A percentile compares a stretch with the other conserved stretches of the same genome.
phyloP scores from a whole-genome alignment of 2,888 invertebrate genomes.

The Ceraclea dissimilis region DNA sequence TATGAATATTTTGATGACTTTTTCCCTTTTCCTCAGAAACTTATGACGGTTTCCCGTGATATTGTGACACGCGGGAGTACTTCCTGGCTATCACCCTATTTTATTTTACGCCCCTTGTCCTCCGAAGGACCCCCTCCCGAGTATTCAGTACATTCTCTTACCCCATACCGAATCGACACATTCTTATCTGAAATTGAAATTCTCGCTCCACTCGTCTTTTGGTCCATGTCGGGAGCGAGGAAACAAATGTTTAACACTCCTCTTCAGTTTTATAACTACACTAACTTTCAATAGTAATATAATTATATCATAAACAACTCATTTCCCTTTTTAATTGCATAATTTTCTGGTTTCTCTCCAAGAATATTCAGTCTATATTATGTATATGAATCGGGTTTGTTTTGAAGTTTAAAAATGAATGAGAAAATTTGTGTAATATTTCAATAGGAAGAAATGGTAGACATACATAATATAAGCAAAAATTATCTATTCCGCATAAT shows the following conservation, averaged over 20 bases:
- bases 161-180: conserved; percentile 42
- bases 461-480: too few species aligned
- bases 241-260: conserved; percentile 11
- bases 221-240: conserved; percentile 8
- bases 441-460: too few species aligned
- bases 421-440: too few species aligned
- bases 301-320: too few species aligned
- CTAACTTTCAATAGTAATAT: too few species aligned
- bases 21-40: not conserved
- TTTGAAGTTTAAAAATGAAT: too few species aligned
- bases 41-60: not conserved
- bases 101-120: conserved; percentile 5
- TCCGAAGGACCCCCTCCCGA: conserved; percentile 1
- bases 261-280: not conserved
- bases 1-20: too few species aligned
- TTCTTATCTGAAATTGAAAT: conserved; percentile 55
- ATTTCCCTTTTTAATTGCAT: too few species aligned
- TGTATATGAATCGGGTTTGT: too few species aligned
- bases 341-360: too few species aligned
- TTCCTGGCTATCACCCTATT: conserved; percentile 4
- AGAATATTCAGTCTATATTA: too few species aligned
- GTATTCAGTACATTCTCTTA: conserved; percentile 5
- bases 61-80: conserved; percentile 1
- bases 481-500: too few species aligned
- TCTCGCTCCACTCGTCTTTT: conserved; percentile 39